Conservation (phyloP, 2,113 vertebrate genomes). For the Picathartes gymnocephalus region DNA sequence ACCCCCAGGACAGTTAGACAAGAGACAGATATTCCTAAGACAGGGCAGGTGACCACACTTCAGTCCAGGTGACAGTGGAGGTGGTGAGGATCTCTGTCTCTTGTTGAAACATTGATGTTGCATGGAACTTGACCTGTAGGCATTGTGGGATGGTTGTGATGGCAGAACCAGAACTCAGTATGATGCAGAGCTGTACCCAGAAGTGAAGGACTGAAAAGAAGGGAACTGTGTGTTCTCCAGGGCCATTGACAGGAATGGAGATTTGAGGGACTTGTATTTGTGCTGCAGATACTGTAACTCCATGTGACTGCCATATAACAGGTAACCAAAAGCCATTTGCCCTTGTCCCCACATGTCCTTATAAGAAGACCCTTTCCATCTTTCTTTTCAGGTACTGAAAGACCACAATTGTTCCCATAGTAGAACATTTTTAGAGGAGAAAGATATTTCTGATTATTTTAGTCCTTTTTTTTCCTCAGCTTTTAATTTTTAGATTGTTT, state of each 20-base stretch:
- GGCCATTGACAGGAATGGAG: background rate
- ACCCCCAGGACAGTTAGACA: background rate
- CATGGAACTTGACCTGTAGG: background rate
- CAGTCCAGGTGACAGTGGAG: background rate
- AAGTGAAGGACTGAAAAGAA: background rate
- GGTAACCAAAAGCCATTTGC: background rate
- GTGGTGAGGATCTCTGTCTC: background rate
- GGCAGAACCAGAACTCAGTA: background rate
- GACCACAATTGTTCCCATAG: background rate
- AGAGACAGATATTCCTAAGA: background rate
- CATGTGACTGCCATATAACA: background rate
- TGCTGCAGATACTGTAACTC: background rate
- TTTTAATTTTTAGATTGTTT: background rate
- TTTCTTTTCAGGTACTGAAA: background rate
- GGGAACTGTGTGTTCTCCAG: background rate
- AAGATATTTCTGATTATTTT: background rate
- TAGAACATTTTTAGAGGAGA: background rate
- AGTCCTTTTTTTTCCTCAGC: background rate
- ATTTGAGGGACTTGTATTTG: background rate
- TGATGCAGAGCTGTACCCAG: background rate
- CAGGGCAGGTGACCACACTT: background rate
- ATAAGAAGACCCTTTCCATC: background rate
- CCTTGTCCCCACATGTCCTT: background rate
- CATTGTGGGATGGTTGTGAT: background rate
- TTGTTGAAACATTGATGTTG: background rate